Evolutionary conservation across 2,113 vertebrate genomes (phyloP), one percentile per base, ranked within the genome.

Genomic region (Dasyurus viverrinus): DNA sequence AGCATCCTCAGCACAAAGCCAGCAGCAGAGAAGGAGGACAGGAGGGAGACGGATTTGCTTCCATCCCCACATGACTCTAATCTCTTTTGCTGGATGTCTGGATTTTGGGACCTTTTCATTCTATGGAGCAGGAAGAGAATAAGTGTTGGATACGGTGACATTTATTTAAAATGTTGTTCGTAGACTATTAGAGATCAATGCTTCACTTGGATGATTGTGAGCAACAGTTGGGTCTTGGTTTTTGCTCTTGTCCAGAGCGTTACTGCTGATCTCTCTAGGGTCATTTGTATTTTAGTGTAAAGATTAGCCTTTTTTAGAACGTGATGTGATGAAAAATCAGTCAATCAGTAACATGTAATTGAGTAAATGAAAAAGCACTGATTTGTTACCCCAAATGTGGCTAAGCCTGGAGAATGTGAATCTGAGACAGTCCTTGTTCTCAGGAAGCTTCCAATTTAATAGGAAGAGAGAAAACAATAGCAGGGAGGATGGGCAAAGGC

Each of bases 21-120:
- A n/a, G 36, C 0, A 0, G 16, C 36, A 7, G 36, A n/a, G 7
- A 0, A 76, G 68, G n/a, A n/a, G 16, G 14, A 9, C 16, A 0
- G 36, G 36, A 42, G 42, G 1, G 16, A 7, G 16, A n/a, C 0
- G 5, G 3, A 22, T 30, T 42, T 6, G 14, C 10, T 10, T 30
- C 57, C 27, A 30, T 12, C 3, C 57, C 57, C 26, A 11, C 57
- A 30, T 9, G 57, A n/a, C 19, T n/a, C 4, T 16, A 36, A n/a
- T n/a, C 36, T n/a, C 68, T 22, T 22, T 36, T 22, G 36, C 36
- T 22, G 22, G 14, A 16, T n/a, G 14, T 8, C 14, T n/a, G 30
- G 4, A 36, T n/a, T 36, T 19, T 11, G 9, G 36, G 14, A 19
- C 68, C 68, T n/a, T n/a, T 76, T n/a, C 68, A n/a, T n/a, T n/a